Evolutionary conservation across 2,888 invertebrate species (phyloP).

Genomic region (Dicranocentrus wangi): DNA sequence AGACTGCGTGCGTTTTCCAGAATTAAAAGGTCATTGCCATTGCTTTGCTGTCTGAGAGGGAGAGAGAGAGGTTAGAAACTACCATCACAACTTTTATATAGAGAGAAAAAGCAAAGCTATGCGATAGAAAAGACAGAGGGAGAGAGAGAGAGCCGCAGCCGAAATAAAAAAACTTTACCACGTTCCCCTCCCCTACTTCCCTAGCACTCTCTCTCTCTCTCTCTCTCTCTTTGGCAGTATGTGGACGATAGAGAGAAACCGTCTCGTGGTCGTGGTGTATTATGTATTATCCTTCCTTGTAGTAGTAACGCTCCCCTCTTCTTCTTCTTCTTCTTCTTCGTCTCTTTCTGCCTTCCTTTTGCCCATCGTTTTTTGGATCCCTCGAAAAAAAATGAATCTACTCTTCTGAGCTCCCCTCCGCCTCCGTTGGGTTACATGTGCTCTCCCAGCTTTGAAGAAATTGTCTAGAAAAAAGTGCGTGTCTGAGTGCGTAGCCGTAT

Average conservation of each 20-base stretch:
- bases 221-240: no score
- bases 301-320: no score
- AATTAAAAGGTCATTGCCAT: constrained; percentile 64
- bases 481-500: not conserved
- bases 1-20: constrained; percentile 53
- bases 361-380: no score
- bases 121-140: not conserved
- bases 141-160: constrained; percentile 27
- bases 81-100: constrained; percentile 10
- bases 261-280: no score
- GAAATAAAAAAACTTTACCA: constrained; percentile 39
- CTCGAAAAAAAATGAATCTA: no score
- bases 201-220: not conserved
- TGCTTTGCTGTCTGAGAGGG: constrained; percentile 34
- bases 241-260: no score
- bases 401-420: no score
- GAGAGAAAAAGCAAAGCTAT: constrained; percentile 21
- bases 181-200: constrained; percentile 31
- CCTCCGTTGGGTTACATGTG: no score
- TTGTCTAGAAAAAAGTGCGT: not conserved
- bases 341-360: no score
- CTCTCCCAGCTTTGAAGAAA: no score
- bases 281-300: no score
- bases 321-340: no score
- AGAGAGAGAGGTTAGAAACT: not conserved